These are phyloP conservation scores for Chloroceryle amazona DNA, from an alignment of 2,797 vertebrate species.

Conservation along the genomic window DNA sequence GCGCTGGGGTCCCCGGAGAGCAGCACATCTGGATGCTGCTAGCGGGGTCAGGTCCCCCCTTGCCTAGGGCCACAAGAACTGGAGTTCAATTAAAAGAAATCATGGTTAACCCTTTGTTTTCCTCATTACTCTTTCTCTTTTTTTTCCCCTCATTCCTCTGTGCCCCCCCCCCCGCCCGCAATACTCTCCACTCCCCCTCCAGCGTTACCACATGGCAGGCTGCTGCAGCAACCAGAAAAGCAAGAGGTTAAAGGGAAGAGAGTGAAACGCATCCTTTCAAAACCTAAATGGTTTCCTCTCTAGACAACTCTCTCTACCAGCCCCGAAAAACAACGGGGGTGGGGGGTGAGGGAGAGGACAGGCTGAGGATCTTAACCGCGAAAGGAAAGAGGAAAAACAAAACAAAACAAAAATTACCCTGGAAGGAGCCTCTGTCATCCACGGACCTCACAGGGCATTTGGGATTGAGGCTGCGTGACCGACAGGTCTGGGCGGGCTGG, in stretches of 20 bases:
- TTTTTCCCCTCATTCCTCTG: neutral
- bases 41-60: conserved; percentile 97
- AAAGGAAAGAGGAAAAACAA: neutral
- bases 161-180: neutral
- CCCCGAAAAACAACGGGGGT: conserved; percentile 49
- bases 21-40: conserved; percentile 99
- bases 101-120: conserved; percentile 93
- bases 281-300: conserved; percentile 80
- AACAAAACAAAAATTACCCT: neutral
- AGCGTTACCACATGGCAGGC: conserved; percentile 34
- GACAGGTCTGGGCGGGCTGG: neutral
- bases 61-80: conserved; percentile 94
- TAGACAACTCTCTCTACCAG: conserved; percentile 61
- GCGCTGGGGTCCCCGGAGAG: conserved; percentile 88
- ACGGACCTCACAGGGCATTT: neutral
- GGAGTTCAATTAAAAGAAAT: conserved; percentile 96
- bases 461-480: neutral
- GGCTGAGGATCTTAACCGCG: neutral
- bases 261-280: conserved; percentile 82
- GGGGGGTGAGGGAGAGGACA: neutral
- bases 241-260: conserved; percentile 79
- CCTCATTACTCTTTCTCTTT: conserved; percentile 30
- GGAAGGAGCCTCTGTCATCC: neutral
- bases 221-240: conserved; percentile 44
- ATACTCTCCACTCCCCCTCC: neutral